phyloP scores from a whole-genome alignment of 2,888 invertebrate species.

The Watsonalla binaria region DNA sequence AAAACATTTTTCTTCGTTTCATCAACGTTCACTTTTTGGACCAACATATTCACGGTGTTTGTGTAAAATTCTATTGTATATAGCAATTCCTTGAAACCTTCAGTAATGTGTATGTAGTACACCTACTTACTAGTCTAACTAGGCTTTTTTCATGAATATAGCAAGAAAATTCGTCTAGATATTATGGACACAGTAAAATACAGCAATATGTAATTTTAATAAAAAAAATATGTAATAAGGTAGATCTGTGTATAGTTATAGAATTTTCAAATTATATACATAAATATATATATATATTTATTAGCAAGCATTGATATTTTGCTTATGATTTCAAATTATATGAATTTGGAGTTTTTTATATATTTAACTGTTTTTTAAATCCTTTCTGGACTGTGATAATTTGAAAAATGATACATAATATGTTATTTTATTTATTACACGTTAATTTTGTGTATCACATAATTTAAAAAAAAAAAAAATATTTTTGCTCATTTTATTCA shows the following conservation, averaged over 20 bases:
- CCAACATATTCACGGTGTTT: too few relatives aligned
- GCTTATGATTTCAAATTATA: conserved; percentile 1
- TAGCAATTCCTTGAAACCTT: not conserved
- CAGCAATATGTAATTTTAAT: conserved; percentile 44
- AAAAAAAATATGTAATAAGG: conserved; percentile 30
- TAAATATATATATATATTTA: conserved; percentile 9
- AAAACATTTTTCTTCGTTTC: too few relatives aligned
- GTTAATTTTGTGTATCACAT: not conserved
- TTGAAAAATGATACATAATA: too few relatives aligned
- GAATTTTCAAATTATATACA: conserved; percentile 18
- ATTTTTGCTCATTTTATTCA: conserved; percentile 2
- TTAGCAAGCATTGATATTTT: not conserved
- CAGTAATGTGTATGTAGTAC: not conserved
- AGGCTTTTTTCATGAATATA: conserved; percentile 19
- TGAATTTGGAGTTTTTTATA: conserved; percentile 9
- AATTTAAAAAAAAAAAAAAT: not conserved
- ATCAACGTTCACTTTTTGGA: too few relatives aligned
- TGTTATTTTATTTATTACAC: too few relatives aligned
- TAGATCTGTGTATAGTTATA: conserved; percentile 40
- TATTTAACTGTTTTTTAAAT: conserved; percentile 26
- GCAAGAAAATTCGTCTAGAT: conserved; percentile 4
- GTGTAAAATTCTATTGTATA: conserved; percentile 3
- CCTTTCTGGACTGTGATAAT: conserved; percentile 52
- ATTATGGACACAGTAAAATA: conserved; percentile 19
- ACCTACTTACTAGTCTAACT: not conserved